Evolutionary conservation across 2,888 invertebrate species (phyloP), one percentile per base, ranked within the genome.

Genomic region (Acronicta leporina): DNA sequence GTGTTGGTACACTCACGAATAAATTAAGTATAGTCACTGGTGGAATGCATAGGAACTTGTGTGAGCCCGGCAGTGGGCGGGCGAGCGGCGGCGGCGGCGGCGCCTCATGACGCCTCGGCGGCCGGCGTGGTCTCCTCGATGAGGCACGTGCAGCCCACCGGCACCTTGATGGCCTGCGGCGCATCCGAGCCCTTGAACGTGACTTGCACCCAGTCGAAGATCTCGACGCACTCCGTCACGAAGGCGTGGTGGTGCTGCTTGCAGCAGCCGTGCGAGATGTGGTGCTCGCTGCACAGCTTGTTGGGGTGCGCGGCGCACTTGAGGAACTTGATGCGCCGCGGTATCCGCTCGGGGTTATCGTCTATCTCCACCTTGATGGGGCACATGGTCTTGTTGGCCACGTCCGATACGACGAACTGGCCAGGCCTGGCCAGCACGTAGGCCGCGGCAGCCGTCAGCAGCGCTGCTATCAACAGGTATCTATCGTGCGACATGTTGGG

Each of bases 121-220:
- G 85, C 85, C 43, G 15, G 27, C 50, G 81, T 70, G 60, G 74
- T 73, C 73, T 83, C 76, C 68, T 82, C 80, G 73, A 92, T 85
- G 81, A 92, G 85, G 87, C 94, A 94, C 42, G 88, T 79, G 90
- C 94, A 94, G 80, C 94, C 94, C 63, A 94, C 92, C 11, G 88
- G 77, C 80, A 93, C 92, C 63, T 82, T 80, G 67, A 81, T 63
- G 53, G 77, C 61, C 59, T 64, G 52, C 56, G 79, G 77, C 60
- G 15, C 55, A 50, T 65, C 65, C 42, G 35, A 52, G 42, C 59
- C 66, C 64, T 77, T 82, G 87, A 85, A 89, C 70, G 80, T 78
- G 79, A 94, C 94, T 60, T 88, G 85, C 85, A 92, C 92, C 66
- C 80, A 82, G 87, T 94, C 94, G 63, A 75, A 84, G 65, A 94